Evolutionary conservation across 1,140 invertebrate genomes (phyloP), one percentile per base, ranked within the genome.

Genomic region (Drosophila obscura): DNA sequence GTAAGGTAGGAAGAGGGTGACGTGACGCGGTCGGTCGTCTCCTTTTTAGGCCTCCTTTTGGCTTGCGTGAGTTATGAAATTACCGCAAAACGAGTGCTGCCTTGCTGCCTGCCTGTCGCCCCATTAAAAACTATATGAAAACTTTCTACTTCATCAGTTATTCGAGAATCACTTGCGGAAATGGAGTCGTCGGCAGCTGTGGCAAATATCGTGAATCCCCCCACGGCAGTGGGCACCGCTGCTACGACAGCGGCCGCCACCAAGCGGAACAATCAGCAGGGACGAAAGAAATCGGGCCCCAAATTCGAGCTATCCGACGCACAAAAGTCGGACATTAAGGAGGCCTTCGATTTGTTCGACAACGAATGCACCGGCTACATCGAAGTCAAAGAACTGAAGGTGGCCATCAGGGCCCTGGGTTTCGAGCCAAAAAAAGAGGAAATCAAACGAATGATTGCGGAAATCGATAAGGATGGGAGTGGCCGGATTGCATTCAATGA

Each of bases 391-490:
- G 97, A 99, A 91, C 92, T 99, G 8, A 99, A 99, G 94, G 97
- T 98, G 53, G 96, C 96, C 0, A 96, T 98, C 83, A 92, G 98
- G 82, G 98, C 98, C 3, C 92, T 99, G 11, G 98, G 98, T 1
- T 99, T 99, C 93, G 98, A 99, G 91, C 98, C 98, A 1, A 97
- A 97, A 87, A 98, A 98, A 90, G 98, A 99, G 91, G 98, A 99
- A 93, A 97, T 99, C 19, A 99, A 98, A 92, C 97, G 97, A 84
- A 96, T 99, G 94, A 95, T 97, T 69, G 94, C 95, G 7, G 96
- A 98, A 91, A 95, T 98, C 72, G 97, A 99, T 92, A 98, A 97
- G 92, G 96, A 97, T 67, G 95, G 95, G 48, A 94, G 95, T 82
- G 97, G 97, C 0, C 95, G 95, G 78, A 94, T 99, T 67, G 96